Evolutionary conservation across 2,113 vertebrate species (phyloP).

Genomic region (Zapornia atra): DNA sequence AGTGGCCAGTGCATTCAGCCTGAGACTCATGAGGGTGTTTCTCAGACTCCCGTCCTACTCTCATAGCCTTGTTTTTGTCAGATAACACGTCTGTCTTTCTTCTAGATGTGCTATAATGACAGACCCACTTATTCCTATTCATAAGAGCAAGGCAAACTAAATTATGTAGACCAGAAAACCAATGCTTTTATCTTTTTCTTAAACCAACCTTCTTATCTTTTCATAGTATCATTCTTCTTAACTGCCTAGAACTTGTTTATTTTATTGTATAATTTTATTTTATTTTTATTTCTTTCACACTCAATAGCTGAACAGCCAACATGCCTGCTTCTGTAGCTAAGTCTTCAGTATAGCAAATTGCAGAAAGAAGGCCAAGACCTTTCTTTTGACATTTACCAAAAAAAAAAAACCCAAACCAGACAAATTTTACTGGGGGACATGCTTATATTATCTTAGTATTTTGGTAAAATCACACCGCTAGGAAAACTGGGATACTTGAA

Average conservation of each 20-base stretch:
- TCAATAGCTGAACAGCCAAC: neutral
- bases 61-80: neutral
- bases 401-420: neutral
- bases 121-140: neutral
- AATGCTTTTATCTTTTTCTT: neutral
- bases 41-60: neutral
- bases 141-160: neutral
- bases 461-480: neutral
- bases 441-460: neutral
- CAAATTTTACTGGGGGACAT: neutral
- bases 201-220: neutral
- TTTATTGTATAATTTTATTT: neutral
- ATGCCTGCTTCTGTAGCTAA: neutral
- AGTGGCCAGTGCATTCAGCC: neutral
- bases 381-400: neutral
- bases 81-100: neutral
- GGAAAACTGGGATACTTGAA: neutral
- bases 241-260: neutral
- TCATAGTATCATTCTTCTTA: neutral
- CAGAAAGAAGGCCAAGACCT: neutral
- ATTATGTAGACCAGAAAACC: neutral
- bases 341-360: neutral
- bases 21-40: neutral
- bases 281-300: neutral
- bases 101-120: neutral